Conservation (phyloP, 2,888 invertebrate genomes). For the Orthosia incerta region DNA sequence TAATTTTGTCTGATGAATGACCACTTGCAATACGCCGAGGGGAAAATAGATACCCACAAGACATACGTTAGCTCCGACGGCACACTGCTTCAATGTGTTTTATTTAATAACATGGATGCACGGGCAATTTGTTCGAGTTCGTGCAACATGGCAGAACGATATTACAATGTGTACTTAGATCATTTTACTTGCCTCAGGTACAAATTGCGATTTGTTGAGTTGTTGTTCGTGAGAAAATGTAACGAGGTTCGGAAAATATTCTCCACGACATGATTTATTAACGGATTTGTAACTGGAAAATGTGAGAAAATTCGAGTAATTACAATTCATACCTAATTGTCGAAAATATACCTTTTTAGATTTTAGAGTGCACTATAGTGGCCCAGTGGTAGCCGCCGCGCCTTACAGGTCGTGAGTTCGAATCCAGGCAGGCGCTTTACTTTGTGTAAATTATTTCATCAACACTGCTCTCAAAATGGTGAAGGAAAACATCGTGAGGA, state of each 20-base stretch:
- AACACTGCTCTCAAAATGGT: too few relatives aligned
- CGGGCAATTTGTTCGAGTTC: conserved; percentile 48
- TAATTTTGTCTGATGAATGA: conserved; percentile 64
- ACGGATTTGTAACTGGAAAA: background rate
- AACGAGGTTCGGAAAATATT: background rate
- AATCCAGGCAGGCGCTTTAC: too few relatives aligned
- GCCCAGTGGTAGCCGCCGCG: too few relatives aligned
- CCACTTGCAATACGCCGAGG: conserved; percentile 53
- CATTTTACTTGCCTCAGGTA: conserved; percentile 15
- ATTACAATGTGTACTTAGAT: conserved; percentile 45
- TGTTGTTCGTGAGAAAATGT: conserved; percentile 28
- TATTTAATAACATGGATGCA: conserved; percentile 52
- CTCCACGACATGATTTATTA: background rate
- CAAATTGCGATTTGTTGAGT: conserved; percentile 18
- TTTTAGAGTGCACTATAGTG: too few relatives aligned
- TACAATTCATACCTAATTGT: too few relatives aligned
- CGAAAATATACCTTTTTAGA: too few relatives aligned
- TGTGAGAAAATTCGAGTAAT: background rate
- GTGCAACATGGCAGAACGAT: conserved; percentile 42
- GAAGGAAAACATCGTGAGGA: too few relatives aligned
- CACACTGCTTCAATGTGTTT: conserved; percentile 47
- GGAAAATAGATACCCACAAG: conserved; percentile 55
- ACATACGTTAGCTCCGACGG: conserved; percentile 28
- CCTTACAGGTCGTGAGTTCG: too few relatives aligned
- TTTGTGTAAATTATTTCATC: too few relatives aligned